Percentiles rank a stretch among this genome's conserved stretches.
phyloP scores from a whole-genome alignment of 2,888 invertebrate genomes.

The Galerucella pusilla region DNA sequence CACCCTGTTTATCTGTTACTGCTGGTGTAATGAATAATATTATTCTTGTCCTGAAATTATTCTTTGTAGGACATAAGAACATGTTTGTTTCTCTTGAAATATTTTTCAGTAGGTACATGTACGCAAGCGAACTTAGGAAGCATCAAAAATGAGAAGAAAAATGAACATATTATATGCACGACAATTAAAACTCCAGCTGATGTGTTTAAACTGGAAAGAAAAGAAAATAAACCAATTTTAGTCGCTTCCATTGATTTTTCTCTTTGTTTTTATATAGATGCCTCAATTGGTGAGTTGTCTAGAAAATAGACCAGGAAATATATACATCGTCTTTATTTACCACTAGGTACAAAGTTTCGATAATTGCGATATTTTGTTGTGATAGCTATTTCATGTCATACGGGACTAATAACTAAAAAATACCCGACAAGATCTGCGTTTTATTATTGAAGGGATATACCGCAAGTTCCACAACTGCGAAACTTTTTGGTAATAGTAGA shows the following conservation, averaged over 20 bases:
- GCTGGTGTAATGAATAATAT: neutral
- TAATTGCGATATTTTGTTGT: too few species aligned
- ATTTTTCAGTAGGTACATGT: neutral
- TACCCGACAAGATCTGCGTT: too few species aligned
- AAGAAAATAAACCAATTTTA: conserved; percentile 3
- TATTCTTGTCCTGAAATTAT: neutral
- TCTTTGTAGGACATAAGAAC: neutral
- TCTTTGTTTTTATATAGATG: neutral
- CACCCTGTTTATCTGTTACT: neutral
- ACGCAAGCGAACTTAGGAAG: neutral
- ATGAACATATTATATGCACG: neutral
- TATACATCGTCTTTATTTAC: too few species aligned
- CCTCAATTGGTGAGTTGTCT: neutral
- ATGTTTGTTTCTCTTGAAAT: neutral
- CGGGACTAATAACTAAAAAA: too few species aligned
- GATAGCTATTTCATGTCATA: too few species aligned
- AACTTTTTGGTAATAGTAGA: too few species aligned
- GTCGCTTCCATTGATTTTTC: neutral
- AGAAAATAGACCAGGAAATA: too few species aligned
- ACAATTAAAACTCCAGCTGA: neutral
- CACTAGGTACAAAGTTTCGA: too few species aligned
- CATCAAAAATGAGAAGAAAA: neutral
- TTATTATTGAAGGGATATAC: too few species aligned
- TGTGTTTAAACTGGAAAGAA: neutral
- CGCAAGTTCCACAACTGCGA: too few species aligned